Conservation (phyloP, 1,140 invertebrate species). For the Daktulosphaira vitifoliae region DNA sequence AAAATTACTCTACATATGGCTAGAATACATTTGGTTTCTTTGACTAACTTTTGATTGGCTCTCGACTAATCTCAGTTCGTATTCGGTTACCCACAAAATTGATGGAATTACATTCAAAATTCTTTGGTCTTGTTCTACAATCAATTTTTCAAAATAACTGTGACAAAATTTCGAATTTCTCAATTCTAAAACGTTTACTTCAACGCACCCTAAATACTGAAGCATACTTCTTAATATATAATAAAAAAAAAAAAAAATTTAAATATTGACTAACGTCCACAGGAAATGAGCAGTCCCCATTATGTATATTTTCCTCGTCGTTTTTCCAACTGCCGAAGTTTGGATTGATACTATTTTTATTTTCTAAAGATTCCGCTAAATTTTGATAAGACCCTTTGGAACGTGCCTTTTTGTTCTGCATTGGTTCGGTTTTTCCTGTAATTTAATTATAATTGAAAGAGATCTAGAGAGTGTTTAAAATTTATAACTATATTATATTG, state of each 20-base stretch:
- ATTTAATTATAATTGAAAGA: too few species aligned
- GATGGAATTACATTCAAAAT: neutral
- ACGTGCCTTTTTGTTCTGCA: neutral
- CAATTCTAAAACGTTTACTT: neutral
- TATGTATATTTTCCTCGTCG: neutral
- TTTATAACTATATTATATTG: too few species aligned
- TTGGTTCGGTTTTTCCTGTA: too few species aligned
- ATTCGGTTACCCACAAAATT: conserved; percentile 10
- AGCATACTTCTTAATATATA: too few species aligned
- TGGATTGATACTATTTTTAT: neutral
- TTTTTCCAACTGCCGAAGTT: neutral
- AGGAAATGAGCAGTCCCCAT: conserved; percentile 12
- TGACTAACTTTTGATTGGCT: conserved; percentile 3
- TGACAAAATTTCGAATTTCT: conserved; percentile 2
- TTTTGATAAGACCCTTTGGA: neutral
- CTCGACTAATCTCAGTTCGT: conserved; percentile 12
- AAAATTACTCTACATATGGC: too few species aligned
- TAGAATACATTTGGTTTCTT: too few species aligned
- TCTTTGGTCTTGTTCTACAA: neutral
- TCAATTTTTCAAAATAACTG: neutral
- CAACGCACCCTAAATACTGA: conserved; percentile 16
- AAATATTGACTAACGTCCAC: neutral
- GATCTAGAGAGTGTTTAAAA: too few species aligned
- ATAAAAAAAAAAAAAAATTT: neutral
- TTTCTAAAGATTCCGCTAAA: neutral